These are phyloP conservation scores for Leptinotarsa defecta DNA, from an alignment of 1,140 invertebrate species.

Conservation along the genomic window DNA sequence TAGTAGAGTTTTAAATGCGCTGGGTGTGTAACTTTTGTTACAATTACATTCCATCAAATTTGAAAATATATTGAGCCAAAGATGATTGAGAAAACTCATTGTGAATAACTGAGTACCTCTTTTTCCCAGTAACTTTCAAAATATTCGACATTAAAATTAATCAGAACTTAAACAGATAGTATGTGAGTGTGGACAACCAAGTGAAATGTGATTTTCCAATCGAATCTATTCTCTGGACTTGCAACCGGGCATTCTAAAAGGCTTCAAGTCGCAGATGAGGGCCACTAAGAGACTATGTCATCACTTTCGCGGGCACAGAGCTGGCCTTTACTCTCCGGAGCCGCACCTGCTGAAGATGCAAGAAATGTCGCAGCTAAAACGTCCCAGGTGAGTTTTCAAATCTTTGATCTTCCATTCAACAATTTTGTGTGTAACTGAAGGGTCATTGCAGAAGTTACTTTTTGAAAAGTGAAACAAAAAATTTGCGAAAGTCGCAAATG, in stretches of 20 bases:
- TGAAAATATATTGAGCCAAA: too few species aligned
- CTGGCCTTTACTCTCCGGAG: slow-evolving; percentile 50
- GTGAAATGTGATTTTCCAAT: neutral
- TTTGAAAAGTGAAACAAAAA: too few species aligned
- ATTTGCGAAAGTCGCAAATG: too few species aligned
- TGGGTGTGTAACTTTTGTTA: too few species aligned
- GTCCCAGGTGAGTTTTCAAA: slow-evolving; percentile 32
- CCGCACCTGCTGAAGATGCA: slow-evolving; percentile 45
- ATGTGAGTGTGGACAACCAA: neutral
- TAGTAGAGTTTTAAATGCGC: too few species aligned
- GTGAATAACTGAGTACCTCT: too few species aligned
- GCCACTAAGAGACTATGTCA: slow-evolving; percentile 40
- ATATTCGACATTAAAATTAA: too few species aligned
- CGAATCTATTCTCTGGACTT: neutral
- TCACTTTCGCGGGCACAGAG: slow-evolving; percentile 53
- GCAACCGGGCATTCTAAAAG: neutral
- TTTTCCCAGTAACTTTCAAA: too few species aligned
- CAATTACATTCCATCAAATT: too few species aligned
- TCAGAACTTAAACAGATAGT: too few species aligned
- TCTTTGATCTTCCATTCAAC: neutral
- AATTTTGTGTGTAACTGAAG: neutral
- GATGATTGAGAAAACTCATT: too few species aligned
- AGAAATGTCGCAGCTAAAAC: slow-evolving; percentile 40
- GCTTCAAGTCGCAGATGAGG: slow-evolving; percentile 14
- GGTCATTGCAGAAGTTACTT: too few species aligned